Base-by-base conservation (phyloP, 2,888 invertebrate genomes). In the Drosophila gaucha region DNA sequence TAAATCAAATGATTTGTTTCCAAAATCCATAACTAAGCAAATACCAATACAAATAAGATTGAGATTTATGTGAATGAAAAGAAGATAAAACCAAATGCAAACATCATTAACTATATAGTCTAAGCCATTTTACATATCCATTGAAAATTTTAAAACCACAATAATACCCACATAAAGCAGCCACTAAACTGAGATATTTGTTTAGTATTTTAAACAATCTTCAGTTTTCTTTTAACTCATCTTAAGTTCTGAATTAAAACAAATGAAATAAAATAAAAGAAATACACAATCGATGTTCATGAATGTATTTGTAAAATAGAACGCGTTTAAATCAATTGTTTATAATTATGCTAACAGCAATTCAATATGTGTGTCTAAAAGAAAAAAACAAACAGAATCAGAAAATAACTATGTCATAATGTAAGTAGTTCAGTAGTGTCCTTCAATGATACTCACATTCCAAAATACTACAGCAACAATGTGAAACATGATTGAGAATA, bases 81-180 rank as follows among this genome's bases (percentile, higher is more conserved):
- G 51, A 59, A 44, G 24, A 55, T 36, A 16, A 31, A 20, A 14
- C 24, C 28, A 26, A 51, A 55, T 58, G 51, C 55, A 52, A 50
- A 38, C 39, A 49, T 56, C 73, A 68, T 63, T 58, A 62, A 73
- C 76, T 75, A 85, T 43, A 41, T 87, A 87, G 80, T 76, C 67
- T 87, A 85, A 83, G 82, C 69, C 78, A 78, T 78, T 78, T 80
- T 68, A 83, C 82, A 83, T 83, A 83, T 83, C 87, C 82, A 80
- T 70, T 76, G 38, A 64, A 55, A 38, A 51, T 28, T 33, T 12
- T 24, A 31, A 52, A 43, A 8, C 28, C 12, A 44, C 28, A 46
- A 26, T 33, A 43, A 28, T 44, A 55, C 62, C 56, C 35, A 51
- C 30, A 24, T 28, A 46, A 33, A 44, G 39, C 80, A 82, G 78